Evolutionary conservation across 2,888 invertebrate genomes (phyloP).

Genomic region (Phalera bucephala): DNA sequence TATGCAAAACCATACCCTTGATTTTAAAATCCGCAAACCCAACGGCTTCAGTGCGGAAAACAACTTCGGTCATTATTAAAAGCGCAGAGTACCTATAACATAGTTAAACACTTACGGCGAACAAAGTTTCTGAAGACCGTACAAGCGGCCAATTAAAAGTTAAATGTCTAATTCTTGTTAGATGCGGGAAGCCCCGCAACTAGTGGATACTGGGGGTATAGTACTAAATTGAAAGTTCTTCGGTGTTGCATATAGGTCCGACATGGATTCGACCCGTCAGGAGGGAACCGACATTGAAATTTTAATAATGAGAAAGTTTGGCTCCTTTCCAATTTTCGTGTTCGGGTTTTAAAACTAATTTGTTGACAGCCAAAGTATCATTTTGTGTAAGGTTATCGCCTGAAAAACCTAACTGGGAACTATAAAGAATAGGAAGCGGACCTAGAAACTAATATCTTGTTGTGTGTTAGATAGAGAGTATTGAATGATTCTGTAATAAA

Average conservation of each 20-base stretch:
- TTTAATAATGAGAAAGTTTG: constrained; percentile 24
- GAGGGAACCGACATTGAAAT: constrained; percentile 15
- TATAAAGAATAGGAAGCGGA: no score
- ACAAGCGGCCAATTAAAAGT: constrained; percentile 82
- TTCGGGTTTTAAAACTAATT: not conserved
- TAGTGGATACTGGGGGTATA: constrained; percentile 44
- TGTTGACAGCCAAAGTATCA: not conserved
- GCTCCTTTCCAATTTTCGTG: constrained; percentile 9
- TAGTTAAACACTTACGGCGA: constrained; percentile 76
- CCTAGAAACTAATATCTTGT: no score
- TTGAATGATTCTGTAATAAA: no score
- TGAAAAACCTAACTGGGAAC: no score
- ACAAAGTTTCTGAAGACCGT: constrained; percentile 73
- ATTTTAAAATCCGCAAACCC: constrained; percentile 16
- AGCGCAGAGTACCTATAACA: constrained; percentile 53
- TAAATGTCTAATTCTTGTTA: constrained; percentile 82
- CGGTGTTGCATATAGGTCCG: constrained; percentile 48
- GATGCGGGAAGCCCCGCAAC: constrained; percentile 70
- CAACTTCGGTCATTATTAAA: constrained; percentile 53
- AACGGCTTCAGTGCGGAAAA: constrained; percentile 25
- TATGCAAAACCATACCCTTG: constrained; percentile 2
- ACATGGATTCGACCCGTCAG: constrained; percentile 33
- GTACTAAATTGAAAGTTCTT: constrained; percentile 65
- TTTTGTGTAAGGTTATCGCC: no score
- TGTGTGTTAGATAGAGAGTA: no score